Evolutionary conservation across 2,797 vertebrate genomes (phyloP).

Genomic region (Anniella stebbinsi): DNA sequence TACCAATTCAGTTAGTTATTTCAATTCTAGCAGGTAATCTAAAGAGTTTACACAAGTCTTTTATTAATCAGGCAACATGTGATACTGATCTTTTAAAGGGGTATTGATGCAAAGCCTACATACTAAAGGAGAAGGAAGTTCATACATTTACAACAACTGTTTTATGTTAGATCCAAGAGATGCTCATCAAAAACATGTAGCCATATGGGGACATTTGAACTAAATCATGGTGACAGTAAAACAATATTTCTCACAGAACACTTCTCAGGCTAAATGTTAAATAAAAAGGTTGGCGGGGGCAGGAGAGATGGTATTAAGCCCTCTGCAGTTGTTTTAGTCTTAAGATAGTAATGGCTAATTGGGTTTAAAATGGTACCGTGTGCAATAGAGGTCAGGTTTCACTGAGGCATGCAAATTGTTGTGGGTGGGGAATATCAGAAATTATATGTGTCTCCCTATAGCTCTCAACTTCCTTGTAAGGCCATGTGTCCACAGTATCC

Average conservation of each 20-base stretch:
- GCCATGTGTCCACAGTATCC: too few species aligned
- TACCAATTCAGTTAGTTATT: neutral
- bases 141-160: neutral
- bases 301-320: neutral
- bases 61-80: neutral
- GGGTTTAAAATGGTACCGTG: too few species aligned
- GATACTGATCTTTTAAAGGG: neutral
- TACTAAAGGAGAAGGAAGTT: neutral
- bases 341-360: neutral
- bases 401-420: neutral
- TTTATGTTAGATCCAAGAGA: neutral
- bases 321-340: neutral
- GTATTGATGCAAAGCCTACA: neutral
- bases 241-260: neutral
- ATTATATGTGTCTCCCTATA: neutral
- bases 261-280: neutral
- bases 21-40: neutral
- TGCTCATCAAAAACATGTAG: neutral
- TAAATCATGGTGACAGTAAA: neutral
- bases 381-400: neutral
- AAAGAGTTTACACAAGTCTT: neutral
- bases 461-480: neutral
- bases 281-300: neutral
- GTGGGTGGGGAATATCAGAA: neutral
- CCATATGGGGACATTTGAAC: neutral